These are phyloP conservation scores for Penaeus indicus DNA, from an alignment of 1,140 invertebrate genomes.

Conservation along the genomic window DNA sequence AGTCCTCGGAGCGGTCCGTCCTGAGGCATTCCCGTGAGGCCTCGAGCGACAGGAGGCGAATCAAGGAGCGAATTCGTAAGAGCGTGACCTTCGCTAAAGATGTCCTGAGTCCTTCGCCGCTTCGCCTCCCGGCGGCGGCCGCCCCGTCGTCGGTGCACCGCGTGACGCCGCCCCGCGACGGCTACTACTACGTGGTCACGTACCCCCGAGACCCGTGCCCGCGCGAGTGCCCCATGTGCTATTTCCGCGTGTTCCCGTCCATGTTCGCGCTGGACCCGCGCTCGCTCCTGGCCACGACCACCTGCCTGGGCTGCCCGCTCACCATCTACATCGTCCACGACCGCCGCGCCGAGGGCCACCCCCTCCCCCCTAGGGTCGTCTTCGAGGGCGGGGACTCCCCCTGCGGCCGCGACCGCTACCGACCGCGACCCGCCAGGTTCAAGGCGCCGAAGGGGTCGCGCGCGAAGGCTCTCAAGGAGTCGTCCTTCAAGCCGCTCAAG, in stretches of 20 bases:
- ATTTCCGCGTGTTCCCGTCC: conserved; percentile 15
- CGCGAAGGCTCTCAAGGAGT: too few species aligned
- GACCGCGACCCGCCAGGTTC: neutral
- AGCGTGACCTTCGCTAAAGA: too few species aligned
- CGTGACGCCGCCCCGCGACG: conserved; percentile 21
- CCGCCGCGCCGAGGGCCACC: too few species aligned
- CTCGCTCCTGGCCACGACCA: conserved; percentile 21
- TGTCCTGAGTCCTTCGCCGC: too few species aligned
- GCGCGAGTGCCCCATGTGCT: conserved; percentile 43
- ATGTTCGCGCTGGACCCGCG: conserved; percentile 35
- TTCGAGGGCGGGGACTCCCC: conserved; percentile 8
- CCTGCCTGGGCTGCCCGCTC: conserved; percentile 31
- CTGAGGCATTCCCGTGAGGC: too few species aligned
- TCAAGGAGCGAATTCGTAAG: too few species aligned
- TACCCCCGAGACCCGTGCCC: conserved; percentile 17
- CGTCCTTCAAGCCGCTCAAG: too few species aligned
- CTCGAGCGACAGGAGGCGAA: too few species aligned
- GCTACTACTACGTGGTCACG: conserved; percentile 43
- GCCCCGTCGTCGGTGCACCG: too few species aligned
- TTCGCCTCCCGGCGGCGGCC: too few species aligned
- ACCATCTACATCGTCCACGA: conserved; percentile 37
- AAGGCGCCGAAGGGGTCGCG: neutral
- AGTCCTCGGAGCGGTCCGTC: too few species aligned
- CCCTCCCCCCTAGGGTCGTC: neutral
- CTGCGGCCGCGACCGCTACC: neutral